Evolutionary conservation across 2,113 vertebrate genomes (phyloP), one percentile per base, ranked within the genome.

Genomic region (Microcebus tavaratra): DNA sequence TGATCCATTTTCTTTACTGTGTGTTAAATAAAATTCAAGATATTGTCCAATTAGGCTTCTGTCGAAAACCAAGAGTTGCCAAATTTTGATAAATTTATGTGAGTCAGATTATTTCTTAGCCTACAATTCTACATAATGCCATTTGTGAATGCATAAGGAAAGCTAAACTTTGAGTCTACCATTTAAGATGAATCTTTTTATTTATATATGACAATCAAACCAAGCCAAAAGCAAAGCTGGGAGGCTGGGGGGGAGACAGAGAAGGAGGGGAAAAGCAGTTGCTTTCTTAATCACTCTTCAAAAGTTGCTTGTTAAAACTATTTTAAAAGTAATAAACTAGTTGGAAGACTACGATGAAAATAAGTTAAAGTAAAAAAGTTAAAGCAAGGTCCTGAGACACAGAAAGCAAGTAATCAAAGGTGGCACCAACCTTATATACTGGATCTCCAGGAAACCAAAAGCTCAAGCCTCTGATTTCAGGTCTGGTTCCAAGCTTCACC

Each of bases 311-410:
- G 90, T 76, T 61, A 88, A 88, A 59, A 57, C 9, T 48, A 95
- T 88, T 87, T 72, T 76, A 42, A 95, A 96, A 80, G 72, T 36
- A 90, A 85, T 95, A 70, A 84, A 67, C 90, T 59, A 78, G 27
- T 79, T 95, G 17, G 23, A 88, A 90, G n/a, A 67, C 42, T 36
- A 76, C 42, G 10, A 53, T 79, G 34, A 91, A 95, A 95, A 83
- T 70, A 87, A 78, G 65, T 45, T 68, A 18, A 95, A 73, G 61
- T 92, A 8, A 45, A 73, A 86, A 78, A 79, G 79, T 82, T 79
- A 92, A 92, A 88, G 72, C 4, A 15, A 95, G 39, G 8, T 21
- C 57, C 29, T 83, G 83, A 79, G 68, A 83, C 10, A 59, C 8
- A 89, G 29, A 82, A 82, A 92, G 50, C 86, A 91, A 86, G 11